These are phyloP conservation scores for roundworm (Caenorhabditis elegans) DNA, from an alignment of 1,140 invertebrate species.

Conservation along the genomic window WBcel235 BX284606.5:9804501-9805000, in stretches of 20 bases:
- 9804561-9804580: slow-evolving; percentile 59
- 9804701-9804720: slow-evolving; percentile 50
- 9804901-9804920: slow-evolving; percentile 8
- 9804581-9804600: slow-evolving; percentile 65
- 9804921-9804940: slow-evolving; percentile 1
- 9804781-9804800: slow-evolving; percentile 62
- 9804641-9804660: background rate
- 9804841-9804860: background rate
- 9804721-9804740: slow-evolving; percentile 66
- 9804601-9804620: slow-evolving; percentile 25
- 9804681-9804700: background rate
- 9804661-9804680: slow-evolving; percentile 7
- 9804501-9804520: slow-evolving; percentile 37
- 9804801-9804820: slow-evolving; percentile 64
- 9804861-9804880: background rate
- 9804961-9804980: slow-evolving; percentile 12
- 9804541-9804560: slow-evolving; percentile 65
- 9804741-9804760: slow-evolving; percentile 60
- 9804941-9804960: background rate
- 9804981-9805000: background rate
- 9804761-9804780: slow-evolving; percentile 62
- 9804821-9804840: slow-evolving; percentile 58
- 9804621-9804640: background rate
- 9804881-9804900: background rate
- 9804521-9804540: slow-evolving; percentile 64